Evolutionary conservation across 2,113 vertebrate species (phyloP), one percentile per base, ranked within the genome.

Genomic region (Campylomormyrus numenius): DNA sequence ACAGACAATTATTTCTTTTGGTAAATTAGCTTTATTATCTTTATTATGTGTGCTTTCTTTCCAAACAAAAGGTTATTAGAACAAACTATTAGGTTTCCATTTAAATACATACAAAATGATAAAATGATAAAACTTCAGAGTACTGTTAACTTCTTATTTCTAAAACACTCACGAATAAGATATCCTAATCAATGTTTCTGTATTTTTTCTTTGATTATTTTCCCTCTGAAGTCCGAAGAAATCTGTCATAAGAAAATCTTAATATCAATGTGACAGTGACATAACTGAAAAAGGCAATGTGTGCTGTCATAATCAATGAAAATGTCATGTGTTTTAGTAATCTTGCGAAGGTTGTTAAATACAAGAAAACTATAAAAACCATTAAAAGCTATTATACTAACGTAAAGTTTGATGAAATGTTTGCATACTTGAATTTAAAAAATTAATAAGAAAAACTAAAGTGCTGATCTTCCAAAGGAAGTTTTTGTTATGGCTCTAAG

Each of bases 1-100:
- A 77, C 62, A 70, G 39, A 88, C 62, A 45, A 87, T 39, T 24
- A 46, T 91, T 90, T 90, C 88, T 80, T 90, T 86, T 93, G 90
- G 89, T 91, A 92, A 92, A 91, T 92, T 94, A 94, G 93, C 93
- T 92, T 92, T 95, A 89, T 90, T 92, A 93, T 94, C 90, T 96
- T 96, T 96, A 96, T 96, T 95, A 93, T 92, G 89, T 94, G 91
- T 94, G 93, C 93, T 94, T 92, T 94, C 92, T 94, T 95, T 94
- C 91, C 92, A 94, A 95, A 88, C 94, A 94, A 92, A 93, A 93
- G 94, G 95, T 96, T 96, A 96, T 95, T 94, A 95, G 93, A 95
- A 95, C 92, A 95, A 96, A 95, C 94, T 87, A 91, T 62, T 86
- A 56, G 89, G 42, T 45, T 85, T 93, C 92, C 83, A 94, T 94